These are phyloP conservation scores for Oplegnathus fasciatus DNA, from an alignment of 2,113 vertebrate species.

Conservation along the genomic window DNA sequence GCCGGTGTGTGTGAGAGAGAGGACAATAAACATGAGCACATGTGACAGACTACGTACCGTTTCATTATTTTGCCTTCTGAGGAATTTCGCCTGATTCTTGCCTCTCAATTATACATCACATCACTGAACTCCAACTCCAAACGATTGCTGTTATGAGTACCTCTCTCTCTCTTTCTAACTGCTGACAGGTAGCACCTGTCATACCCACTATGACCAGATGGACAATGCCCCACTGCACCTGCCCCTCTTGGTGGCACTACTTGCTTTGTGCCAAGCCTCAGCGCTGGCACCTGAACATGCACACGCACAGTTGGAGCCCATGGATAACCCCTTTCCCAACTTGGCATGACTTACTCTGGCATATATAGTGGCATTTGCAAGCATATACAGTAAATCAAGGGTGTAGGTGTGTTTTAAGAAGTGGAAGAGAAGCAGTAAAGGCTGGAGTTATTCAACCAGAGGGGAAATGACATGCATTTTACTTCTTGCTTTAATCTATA, in stretches of 20 bases:
- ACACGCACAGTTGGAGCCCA: constrained; percentile 35
- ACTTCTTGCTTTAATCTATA: neutral
- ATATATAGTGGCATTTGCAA: neutral
- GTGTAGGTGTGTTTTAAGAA: neutral
- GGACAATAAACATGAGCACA: constrained; percentile 15
- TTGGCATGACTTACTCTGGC: constrained; percentile 27
- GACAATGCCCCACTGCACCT: constrained; percentile 65
- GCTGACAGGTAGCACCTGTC: constrained; percentile 77
- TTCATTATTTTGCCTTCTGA: constrained; percentile 20
- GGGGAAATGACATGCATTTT: neutral
- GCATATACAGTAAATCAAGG: neutral
- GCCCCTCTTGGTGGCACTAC: constrained; percentile 54
- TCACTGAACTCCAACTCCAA: neutral
- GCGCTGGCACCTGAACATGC: constrained; percentile 53
- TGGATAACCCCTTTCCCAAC: constrained; percentile 22
- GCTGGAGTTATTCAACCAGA: too few species aligned
- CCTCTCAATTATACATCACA: constrained; percentile 32
- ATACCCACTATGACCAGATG: constrained; percentile 71
- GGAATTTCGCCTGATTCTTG: constrained; percentile 12
- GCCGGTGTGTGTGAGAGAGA: neutral
- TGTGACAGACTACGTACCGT: constrained; percentile 23
- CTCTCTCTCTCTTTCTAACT: constrained; percentile 11
- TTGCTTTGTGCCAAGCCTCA: constrained; percentile 56
- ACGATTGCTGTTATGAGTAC: neutral
- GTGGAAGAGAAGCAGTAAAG: neutral